Base-by-base conservation (phyloP, 2,797 vertebrate genomes). In the Oreochromis mossambicus region DNA sequence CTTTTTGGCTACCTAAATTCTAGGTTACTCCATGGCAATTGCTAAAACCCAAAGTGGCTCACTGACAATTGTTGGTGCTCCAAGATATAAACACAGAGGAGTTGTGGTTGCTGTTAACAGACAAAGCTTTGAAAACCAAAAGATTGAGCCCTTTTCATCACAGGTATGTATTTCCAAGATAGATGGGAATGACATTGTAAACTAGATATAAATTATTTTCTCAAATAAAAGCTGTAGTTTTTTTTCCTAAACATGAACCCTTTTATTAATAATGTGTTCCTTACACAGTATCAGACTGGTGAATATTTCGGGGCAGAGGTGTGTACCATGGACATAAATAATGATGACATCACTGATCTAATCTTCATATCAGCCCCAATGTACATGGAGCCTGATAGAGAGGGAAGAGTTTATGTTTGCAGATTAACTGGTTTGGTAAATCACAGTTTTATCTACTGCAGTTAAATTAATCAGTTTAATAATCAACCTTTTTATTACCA, bases 231-330 rank as follows among this genome's bases (percentile, higher is more conserved):
- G 2, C 15, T 15, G 15, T 17, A 17, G 5, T 17, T 50, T 8
- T 50, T 14, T 8, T 19, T 8, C 17, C 11, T 41, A 41, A 41
- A 41, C 11, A 6, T 15, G 3, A 46, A 7, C 9, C 4, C 1
- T 50, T 50, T 15, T 3, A 48, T 4, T 17, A 48, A 1, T 48
- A 7, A 48, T 26, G 0, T 48, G 0, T 48, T 48, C 0, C 46
- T 48, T 7, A 46, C 43, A 46, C 50, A 51, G 5, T 10, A n/a
- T 51, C 52, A 26, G 21, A 26, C 12, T 55, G 52, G 52, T 55
- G 11, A 26, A 26, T 55, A 55, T 55, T 55, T 55, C 1, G 52
- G 52, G 52, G 52, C 52, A 26, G 52, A 55, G 21, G 52, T 55
- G 6, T 55, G 52, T 55, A 0, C 52, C 21, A 26, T 55, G 52